A percentile compares a stretch with the other conserved stretches of the same genome.
Evolutionary conservation across 1,140 invertebrate genomes (phyloP).

Genomic region (Eumeta japonica): DNA sequence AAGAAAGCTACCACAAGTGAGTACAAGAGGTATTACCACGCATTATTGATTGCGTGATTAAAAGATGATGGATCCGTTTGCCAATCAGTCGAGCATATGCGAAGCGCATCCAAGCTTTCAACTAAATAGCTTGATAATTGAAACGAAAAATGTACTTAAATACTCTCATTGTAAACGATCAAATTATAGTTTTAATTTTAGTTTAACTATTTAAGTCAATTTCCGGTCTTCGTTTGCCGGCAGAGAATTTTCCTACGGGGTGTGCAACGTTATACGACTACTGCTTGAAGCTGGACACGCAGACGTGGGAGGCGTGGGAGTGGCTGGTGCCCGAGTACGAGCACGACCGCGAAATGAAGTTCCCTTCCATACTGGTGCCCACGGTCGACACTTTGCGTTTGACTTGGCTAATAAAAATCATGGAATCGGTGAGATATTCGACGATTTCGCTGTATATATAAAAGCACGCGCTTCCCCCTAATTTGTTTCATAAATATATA

Average conservation of each 20-base stretch:
- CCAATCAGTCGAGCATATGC: too few relatives aligned
- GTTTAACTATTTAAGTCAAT: too few relatives aligned
- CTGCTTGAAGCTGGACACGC: slow-evolving; percentile 67
- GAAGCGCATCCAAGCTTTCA: too few relatives aligned
- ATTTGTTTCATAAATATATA: background rate
- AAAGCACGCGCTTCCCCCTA: too few relatives aligned
- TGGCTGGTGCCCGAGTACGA: slow-evolving; percentile 73
- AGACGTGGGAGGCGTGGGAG: slow-evolving; percentile 83
- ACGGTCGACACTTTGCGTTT: slow-evolving; percentile 82
- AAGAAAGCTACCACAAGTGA: slow-evolving; percentile 65
- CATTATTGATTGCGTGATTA: too few relatives aligned
- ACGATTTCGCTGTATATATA: too few relatives aligned
- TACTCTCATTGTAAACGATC: too few relatives aligned
- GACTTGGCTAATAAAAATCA: slow-evolving; percentile 74
- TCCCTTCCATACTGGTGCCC: slow-evolving; percentile 83
- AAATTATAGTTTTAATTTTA: too few relatives aligned
- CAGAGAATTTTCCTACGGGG: slow-evolving; percentile 68
- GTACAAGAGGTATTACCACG: too few relatives aligned
- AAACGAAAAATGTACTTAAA: too few relatives aligned
- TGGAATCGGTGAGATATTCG: slow-evolving; percentile 74
- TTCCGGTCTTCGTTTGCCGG: slow-evolving; percentile 2
- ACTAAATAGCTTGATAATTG: too few relatives aligned
- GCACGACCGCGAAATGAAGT: slow-evolving; percentile 69
- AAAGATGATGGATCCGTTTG: too few relatives aligned
- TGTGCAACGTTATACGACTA: slow-evolving; percentile 79